phyloP scores from a whole-genome alignment of 2,113 vertebrate species.

The Dissostichus mawsoni region DNA sequence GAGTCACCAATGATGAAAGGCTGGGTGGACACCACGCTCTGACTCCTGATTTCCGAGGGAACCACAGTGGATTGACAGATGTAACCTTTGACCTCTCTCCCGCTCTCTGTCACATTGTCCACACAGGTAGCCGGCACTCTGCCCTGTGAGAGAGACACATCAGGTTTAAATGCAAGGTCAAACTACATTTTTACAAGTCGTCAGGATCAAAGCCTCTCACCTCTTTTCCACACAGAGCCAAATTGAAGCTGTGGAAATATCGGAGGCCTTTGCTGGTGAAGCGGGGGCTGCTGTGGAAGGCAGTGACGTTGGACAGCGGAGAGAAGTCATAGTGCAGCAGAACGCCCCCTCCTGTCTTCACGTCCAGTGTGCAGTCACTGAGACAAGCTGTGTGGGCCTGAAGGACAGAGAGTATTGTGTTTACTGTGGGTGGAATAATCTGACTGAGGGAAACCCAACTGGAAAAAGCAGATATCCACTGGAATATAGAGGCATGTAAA shows the following conservation, averaged over 20 bases:
- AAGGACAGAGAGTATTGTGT: slow-evolving; percentile 9
- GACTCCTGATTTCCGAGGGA: slow-evolving; percentile 88
- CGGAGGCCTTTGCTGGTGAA: slow-evolving; percentile 93
- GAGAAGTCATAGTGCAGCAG: slow-evolving; percentile 88
- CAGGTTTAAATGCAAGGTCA: neutral
- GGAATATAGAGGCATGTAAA: neutral
- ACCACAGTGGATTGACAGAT: slow-evolving; percentile 90
- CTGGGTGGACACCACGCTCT: slow-evolving; percentile 89
- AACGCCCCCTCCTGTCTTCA: slow-evolving; percentile 56
- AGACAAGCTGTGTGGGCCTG: slow-evolving; percentile 90
- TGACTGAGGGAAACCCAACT: neutral
- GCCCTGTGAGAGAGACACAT: slow-evolving; percentile 75
- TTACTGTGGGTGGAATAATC: slow-evolving; percentile 5
- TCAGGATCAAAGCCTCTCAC: slow-evolving; percentile 72
- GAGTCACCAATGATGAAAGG: slow-evolving; percentile 89
- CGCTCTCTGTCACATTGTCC: slow-evolving; percentile 89
- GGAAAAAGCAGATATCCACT: neutral
- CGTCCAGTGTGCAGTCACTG: slow-evolving; percentile 87
- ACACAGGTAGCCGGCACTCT: slow-evolving; percentile 84
- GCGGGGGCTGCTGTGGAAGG: slow-evolving; percentile 84
- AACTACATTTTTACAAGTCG: neutral
- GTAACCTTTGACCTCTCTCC: slow-evolving; percentile 83
- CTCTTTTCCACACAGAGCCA: slow-evolving; percentile 91
- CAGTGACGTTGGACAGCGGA: slow-evolving; percentile 75
- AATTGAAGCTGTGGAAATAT: slow-evolving; percentile 90